Percentiles rank a stretch among this genome's conserved stretches.
phyloP scores from a whole-genome alignment of 2,113 vertebrate species.

The Nycticebus coucang region DNA sequence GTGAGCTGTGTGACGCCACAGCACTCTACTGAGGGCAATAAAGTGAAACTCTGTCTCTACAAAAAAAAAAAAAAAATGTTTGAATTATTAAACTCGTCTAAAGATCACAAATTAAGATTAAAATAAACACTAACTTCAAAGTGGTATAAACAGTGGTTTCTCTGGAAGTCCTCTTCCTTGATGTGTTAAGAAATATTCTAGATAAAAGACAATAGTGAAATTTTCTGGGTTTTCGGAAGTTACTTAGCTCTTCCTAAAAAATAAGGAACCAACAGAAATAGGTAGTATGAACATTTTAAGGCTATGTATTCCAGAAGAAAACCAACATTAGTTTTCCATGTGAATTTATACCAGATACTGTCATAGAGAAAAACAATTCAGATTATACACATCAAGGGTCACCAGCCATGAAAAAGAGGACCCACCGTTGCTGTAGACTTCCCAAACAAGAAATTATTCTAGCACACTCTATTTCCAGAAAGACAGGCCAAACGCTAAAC shows the following conservation, averaged over 20 bases:
- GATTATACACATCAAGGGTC: background rate
- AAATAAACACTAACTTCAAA: background rate
- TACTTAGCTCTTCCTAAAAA: background rate
- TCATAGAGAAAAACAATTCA: background rate
- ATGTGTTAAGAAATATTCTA: background rate
- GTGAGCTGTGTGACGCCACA: too few relatives aligned
- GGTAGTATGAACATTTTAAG: background rate
- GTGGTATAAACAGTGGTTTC: background rate
- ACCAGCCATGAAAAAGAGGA: background rate
- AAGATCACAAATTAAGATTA: background rate
- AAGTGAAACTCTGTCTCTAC: too few relatives aligned
- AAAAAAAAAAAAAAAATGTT: too few relatives aligned
- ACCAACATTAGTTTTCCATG: background rate
- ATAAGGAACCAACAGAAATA: background rate
- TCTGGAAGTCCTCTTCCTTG: background rate
- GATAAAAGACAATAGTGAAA: background rate
- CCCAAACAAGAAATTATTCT: background rate
- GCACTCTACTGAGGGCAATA: too few relatives aligned
- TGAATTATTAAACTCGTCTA: background rate
- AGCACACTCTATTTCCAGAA: background rate
- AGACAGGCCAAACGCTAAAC: background rate
- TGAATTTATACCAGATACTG: background rate
- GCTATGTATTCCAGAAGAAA: background rate
- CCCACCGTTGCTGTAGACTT: background rate
- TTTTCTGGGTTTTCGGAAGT: background rate